Evolutionary conservation across 2,797 vertebrate species (phyloP), one percentile per base, ranked within the genome.

Genomic region (Agapornis canus): DNA sequence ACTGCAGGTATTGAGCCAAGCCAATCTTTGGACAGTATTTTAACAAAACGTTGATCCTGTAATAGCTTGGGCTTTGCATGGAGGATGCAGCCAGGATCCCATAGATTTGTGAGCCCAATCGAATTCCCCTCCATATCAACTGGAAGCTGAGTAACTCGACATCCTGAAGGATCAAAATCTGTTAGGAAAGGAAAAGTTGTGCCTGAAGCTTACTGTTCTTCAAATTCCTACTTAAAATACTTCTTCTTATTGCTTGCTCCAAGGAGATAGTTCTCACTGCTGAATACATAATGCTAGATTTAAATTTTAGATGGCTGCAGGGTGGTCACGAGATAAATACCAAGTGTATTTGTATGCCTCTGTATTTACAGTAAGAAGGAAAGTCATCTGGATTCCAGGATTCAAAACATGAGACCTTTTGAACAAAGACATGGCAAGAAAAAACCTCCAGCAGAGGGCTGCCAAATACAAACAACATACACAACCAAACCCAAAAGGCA

Each of bases 291-390:
- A 87, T 17, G 39, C 61, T 39, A 66, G 40, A 88, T 82, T 90
- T 86, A 72, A 79, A 71, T 90, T 82, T 82, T 39, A 83, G 77
- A 94, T 56, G 89, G 54, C 70, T 95, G 82, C 59, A 69, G 69
- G 65, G 70, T 73, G 59, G 87, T 81, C 91, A 86, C 25, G 23
- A 95, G 65, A 89, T 64, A 93, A 94, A 92, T 17, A 51, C 77
- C 59, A 70, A 85, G 42, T 32, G 6, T 64, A 54, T 48, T 64
- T 70, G 60, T 57, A 47, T n/a, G 89, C 76, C 66, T 83, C 77
- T 48, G 47, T 51, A 82, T 40, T 88, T 70, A 77, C 63, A 84
- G 73, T 17, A 80, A 88, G 77, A 78, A 80, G 64, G 39, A 89
- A 91, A 94, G 49, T 93, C 61, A 70, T 83, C 51, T 56, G 47